Base-by-base conservation (phyloP, 2,888 invertebrate genomes). In the Caenorhabditis imperialis region DNA sequence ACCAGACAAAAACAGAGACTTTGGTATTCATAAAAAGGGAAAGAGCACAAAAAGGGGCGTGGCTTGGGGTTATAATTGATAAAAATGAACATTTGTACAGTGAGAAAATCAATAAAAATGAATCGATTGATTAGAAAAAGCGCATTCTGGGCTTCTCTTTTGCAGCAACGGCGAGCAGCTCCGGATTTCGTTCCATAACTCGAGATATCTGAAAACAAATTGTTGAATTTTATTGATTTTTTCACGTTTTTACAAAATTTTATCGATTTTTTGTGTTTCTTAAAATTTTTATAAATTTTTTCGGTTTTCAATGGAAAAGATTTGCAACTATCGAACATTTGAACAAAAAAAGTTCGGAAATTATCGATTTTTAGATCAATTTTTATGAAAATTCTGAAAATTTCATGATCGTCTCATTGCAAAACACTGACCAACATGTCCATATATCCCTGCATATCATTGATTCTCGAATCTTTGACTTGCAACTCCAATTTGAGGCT, bases 361-460 rank as follows among this genome's bases (percentile, higher is more conserved):
- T 23, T 14, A 27, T 16, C 6, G 22, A 50, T 16, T 30, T 27
- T 16, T 5, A n/a, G 16, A 53, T 25, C 14, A 44, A 44, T 30
- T 44, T 30, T 20, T 22, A 12, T 18, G 14, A 44, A 30, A 42
- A 27, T 38, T 37, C 30, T 33, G 7, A 53, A 53, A 53, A 53
- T 23, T 37, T 18, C 10, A 4, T 18, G n/a, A 51, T 33, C n/a
- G 30, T 33, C 16, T 16, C 42, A 23, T n/a, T n/a, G n/a, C n/a
- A 16, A 44, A 35, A 50, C 20, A 25, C 69, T 44, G 95, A 79
- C 76, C 57, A 79, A 20, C 50, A 53, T 38, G 55, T 81, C 81
- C 75, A 81, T 75, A 48, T 81, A 81, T 3, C 63, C 70, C 55
- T 79, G 75, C 77, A 81, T 77, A 40, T 81, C 81, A 30, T 75